Evolutionary conservation across 2,797 vertebrate species (phyloP).

Genomic region (Xyrichtys novacula): DNA sequence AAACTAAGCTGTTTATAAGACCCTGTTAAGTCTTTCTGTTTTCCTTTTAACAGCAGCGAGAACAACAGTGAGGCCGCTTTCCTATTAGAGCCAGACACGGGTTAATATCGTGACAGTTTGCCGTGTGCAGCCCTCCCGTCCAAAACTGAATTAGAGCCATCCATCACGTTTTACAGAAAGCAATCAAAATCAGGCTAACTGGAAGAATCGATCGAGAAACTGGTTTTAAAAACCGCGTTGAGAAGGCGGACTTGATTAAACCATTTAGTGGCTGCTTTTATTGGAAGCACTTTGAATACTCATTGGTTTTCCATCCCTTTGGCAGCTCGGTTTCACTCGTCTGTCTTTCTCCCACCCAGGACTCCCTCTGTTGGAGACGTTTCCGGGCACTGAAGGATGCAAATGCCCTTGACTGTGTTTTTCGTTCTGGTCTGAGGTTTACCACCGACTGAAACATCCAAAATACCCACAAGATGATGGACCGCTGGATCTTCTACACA

Average conservation of each 20-base stretch:
- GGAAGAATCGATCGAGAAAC: slow-evolving; percentile 7
- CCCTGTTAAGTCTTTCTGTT: slow-evolving; percentile 9
- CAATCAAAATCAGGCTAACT: slow-evolving; percentile 13
- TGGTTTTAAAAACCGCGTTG: neutral
- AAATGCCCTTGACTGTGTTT: too few species aligned
- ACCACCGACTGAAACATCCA: neutral
- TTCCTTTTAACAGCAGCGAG: neutral
- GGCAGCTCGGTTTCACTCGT: neutral
- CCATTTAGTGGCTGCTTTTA: neutral
- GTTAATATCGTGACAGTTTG: neutral
- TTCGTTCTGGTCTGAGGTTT: too few species aligned
- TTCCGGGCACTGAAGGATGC: neutral
- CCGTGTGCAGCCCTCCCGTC: neutral
- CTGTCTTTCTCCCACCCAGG: neutral
- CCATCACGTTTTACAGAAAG: slow-evolving; percentile 9
- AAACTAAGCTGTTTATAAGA: slow-evolving; percentile 32
- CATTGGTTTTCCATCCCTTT: neutral
- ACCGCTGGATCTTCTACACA: too few species aligned
- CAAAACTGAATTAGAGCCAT: slow-evolving; percentile 13
- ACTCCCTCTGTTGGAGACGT: neutral
- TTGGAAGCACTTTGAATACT: slow-evolving; percentile 6
- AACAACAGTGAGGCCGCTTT: neutral
- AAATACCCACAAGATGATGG: too few species aligned
- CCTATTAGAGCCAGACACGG: neutral
- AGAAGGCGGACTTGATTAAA: neutral